Conservation (phyloP, 2,888 invertebrate species). For the Calliscelio sp. region DNA sequence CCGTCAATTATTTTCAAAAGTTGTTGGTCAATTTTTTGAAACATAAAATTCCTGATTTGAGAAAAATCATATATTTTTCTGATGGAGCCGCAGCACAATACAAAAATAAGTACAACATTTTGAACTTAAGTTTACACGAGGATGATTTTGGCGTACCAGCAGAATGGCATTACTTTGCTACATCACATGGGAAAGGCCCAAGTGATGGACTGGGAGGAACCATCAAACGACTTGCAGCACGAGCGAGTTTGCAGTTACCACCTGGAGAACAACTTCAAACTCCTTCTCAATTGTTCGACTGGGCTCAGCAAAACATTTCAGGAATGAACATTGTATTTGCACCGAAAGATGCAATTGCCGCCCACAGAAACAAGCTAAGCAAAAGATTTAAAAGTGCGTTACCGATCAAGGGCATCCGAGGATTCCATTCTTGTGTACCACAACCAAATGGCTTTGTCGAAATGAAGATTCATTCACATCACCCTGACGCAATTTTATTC, state of each 20-base stretch:
- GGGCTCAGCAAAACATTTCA: slow-evolving; percentile 42
- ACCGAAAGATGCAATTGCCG: neutral
- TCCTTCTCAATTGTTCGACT: slow-evolving; percentile 43
- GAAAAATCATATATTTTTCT: slow-evolving; percentile 54
- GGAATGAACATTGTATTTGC: slow-evolving; percentile 30
- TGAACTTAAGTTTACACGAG: slow-evolving; percentile 43
- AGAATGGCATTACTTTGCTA: too few relatives aligned
- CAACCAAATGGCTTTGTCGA: slow-evolving; percentile 3
- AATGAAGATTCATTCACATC: slow-evolving; percentile 3
- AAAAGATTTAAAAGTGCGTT: slow-evolving; percentile 1
- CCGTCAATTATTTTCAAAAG: too few relatives aligned
- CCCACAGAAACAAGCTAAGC: slow-evolving; percentile 7
- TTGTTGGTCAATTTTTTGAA: too few relatives aligned
- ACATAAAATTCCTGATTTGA: slow-evolving; percentile 26
- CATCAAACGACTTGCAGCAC: slow-evolving; percentile 41
- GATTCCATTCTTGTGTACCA: slow-evolving; percentile 2
- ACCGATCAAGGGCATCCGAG: slow-evolving; percentile 12
- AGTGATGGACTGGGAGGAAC: slow-evolving; percentile 36
- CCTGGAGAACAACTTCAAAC: slow-evolving; percentile 59
- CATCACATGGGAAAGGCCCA: slow-evolving; percentile 44
- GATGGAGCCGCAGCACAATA: too few relatives aligned
- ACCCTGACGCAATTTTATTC: neutral
- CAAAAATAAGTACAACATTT: slow-evolving; percentile 38
- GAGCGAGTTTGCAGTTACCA: slow-evolving; percentile 50
- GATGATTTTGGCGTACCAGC: too few relatives aligned